phyloP scores from a whole-genome alignment of 23 tunicate species.

The Phallusia fumigata region DNA sequence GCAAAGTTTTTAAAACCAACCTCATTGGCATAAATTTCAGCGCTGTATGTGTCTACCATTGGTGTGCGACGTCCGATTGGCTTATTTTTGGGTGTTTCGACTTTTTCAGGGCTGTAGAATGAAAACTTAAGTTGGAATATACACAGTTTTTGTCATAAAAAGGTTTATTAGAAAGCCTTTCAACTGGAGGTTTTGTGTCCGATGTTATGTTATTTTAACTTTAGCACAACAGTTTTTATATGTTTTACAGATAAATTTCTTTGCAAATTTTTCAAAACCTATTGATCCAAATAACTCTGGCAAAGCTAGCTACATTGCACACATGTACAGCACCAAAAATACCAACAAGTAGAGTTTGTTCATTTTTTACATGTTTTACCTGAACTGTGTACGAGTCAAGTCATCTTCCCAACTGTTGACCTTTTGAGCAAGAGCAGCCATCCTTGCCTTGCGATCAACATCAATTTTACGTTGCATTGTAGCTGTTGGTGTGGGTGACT shows the following conservation, averaged over 20 bases:
- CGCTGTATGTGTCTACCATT: constrained; percentile 25
- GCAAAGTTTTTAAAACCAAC: background rate
- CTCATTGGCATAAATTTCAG: constrained; percentile 19
- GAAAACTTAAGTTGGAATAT: too few relatives aligned
- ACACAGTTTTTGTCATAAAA: background rate
- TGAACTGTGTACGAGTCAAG: background rate
- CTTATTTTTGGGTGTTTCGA: background rate
- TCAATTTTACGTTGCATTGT: constrained; percentile 12
- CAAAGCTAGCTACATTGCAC: too few relatives aligned
- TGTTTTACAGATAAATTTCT: too few relatives aligned
- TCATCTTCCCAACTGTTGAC: constrained; percentile 50
- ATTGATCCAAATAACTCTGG: too few relatives aligned
- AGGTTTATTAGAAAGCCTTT: background rate
- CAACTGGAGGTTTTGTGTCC: too few relatives aligned
- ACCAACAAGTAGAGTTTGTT: too few relatives aligned
- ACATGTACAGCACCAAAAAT: too few relatives aligned
- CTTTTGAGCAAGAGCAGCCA: constrained; percentile 55
- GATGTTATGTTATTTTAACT: background rate
- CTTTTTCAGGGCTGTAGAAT: background rate
- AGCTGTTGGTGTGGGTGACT: background rate
- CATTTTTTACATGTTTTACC: too few relatives aligned
- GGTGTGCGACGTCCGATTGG: constrained; percentile 29
- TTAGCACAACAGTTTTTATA: background rate
- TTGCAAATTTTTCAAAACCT: too few relatives aligned
- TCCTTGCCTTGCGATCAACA: constrained; percentile 34